Evolutionary conservation across 2,797 vertebrate species (phyloP).

Genomic region (Pseudomugil tenellus): DNA sequence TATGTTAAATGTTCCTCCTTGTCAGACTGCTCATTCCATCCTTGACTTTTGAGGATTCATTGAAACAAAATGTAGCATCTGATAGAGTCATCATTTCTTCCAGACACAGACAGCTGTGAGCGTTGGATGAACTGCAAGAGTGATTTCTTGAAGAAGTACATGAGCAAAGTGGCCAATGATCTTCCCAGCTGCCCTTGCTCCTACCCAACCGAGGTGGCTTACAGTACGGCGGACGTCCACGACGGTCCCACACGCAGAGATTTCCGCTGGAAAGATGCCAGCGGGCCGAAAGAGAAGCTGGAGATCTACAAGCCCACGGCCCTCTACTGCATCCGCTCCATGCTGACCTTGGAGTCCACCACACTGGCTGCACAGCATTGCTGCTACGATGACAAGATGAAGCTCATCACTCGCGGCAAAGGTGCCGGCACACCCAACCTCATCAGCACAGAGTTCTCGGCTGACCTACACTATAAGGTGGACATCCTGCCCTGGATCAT

Average conservation of each 20-base stretch:
- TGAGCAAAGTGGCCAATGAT: constrained; percentile 89
- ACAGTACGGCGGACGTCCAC: constrained; percentile 86
- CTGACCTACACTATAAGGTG: constrained; percentile 94
- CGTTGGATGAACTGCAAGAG: constrained; percentile 97
- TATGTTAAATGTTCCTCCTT: constrained; percentile 17
- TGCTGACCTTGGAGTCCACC: constrained; percentile 90
- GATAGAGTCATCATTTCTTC: constrained; percentile 42
- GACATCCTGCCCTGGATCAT: constrained; percentile 95
- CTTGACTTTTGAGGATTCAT: neutral
- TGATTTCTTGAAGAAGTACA: constrained; percentile 92
- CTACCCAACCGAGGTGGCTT: constrained; percentile 90
- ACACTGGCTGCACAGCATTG: constrained; percentile 94
- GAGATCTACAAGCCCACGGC: constrained; percentile 94
- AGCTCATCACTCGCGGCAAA: constrained; percentile 91
- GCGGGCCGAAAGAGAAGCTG: constrained; percentile 90
- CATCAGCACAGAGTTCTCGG: constrained; percentile 93
- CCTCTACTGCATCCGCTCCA: constrained; percentile 91
- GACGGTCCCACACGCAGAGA: constrained; percentile 83
- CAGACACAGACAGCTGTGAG: constrained; percentile 95
- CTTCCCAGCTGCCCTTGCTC: constrained; percentile 94
- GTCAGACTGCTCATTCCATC: constrained; percentile 19
- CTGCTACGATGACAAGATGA: constrained; percentile 90
- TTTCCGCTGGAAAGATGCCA: constrained; percentile 93
- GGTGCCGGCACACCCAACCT: constrained; percentile 91
- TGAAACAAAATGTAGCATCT: neutral